Base-by-base conservation (phyloP, 1,140 invertebrate species). In the Chrysoperla carnea region DNA sequence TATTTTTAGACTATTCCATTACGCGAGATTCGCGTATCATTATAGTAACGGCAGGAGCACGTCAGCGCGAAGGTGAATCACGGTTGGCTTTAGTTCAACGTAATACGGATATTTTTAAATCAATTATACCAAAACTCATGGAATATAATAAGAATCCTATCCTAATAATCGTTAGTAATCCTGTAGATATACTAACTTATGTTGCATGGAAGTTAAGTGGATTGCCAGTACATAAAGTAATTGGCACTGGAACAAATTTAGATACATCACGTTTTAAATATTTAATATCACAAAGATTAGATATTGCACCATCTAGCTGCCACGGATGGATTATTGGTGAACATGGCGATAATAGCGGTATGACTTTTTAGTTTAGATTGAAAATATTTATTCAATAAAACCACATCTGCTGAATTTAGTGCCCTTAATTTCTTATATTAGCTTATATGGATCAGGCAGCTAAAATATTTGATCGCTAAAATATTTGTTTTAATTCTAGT, bases 191-290 rank as follows among this genome's bases (percentile, higher is more conserved):
- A 49, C 61, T 93, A 44, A 90, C 87, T 6, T 91, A 90, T 54
- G 84, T 92, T n/a, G 78, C 87, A 4, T 93, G 88, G 88, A 92
- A 89, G 58, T 55, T 92, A 27, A 89, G 84, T 46, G 87, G 88
- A 3, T 63, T 93, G 46, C 87, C 88, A 9, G 78, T 80, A 53
- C 73, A 89, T 53, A 74, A 79, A 31, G 83, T 93, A 7, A 82
- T 93, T 52, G 89, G 89, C 13, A 87, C 85, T 35, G 89, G 89
- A 13, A 92, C 87, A 6, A 92, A 91, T 63, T 66, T 93, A 36
- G 89, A 93, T 61, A 88, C 87, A 0, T 83, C 84, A 0, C 66
- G 89, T 36, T 91, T 93, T 66, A 73, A 85, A n/a, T 91, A 87
- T 63, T 63, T 90, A 12, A 68, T 93, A 38, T 85, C 84, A 0